Conservation (phyloP, 2,888 invertebrate species). For the Dynastes grantii region DNA sequence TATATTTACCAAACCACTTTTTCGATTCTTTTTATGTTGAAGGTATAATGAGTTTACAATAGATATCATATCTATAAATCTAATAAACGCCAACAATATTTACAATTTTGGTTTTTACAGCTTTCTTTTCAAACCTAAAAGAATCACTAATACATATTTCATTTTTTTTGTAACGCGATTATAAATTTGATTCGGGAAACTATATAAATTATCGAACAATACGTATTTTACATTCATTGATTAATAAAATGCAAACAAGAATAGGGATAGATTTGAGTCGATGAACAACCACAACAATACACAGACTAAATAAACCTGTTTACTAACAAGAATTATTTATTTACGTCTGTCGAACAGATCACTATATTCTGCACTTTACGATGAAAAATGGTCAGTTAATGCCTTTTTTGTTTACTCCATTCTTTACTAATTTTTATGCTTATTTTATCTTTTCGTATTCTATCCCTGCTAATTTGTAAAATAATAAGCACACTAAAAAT, state of each 20-base stretch:
- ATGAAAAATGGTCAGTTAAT: conserved; percentile 27
- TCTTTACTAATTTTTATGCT: conserved; percentile 4
- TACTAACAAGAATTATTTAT: conserved; percentile 24
- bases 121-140: no score
- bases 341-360: conserved; percentile 18
- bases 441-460: conserved; percentile 38
- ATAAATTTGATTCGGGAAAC: no score
- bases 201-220: neutral
- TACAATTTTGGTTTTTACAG: no score
- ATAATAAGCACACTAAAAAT: conserved; percentile 60
- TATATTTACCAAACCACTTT: no score
- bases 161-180: neutral
- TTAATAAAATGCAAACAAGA: conserved; percentile 31
- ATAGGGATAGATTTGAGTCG: conserved; percentile 49
- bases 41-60: no score
- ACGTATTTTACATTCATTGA: conserved; percentile 52
- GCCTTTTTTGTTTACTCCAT: conserved; percentile 6
- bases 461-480: conserved; percentile 65
- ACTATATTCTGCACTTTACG: conserved; percentile 1
- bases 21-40: no score
- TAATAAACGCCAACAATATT: no score
- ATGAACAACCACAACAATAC: conserved; percentile 16
- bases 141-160: neutral
- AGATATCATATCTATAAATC: no score
- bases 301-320: conserved; percentile 26